Percentiles rank a stretch among this genome's conserved stretches.
phyloP scores from a whole-genome alignment of 2,113 vertebrate genomes.

The Clarias batrachus region DNA sequence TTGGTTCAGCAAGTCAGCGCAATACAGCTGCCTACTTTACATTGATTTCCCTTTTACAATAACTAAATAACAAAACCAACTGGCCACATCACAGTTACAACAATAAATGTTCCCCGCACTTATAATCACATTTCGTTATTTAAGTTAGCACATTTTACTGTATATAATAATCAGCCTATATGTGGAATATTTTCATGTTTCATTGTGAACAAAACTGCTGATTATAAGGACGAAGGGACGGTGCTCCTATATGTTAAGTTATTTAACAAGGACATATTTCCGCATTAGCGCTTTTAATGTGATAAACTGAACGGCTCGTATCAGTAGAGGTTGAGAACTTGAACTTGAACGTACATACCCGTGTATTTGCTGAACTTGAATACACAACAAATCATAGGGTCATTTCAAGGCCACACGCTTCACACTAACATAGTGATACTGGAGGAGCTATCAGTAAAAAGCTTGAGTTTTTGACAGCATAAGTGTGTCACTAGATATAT shows the following conservation, averaged over 20 bases:
- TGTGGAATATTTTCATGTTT: not conserved
- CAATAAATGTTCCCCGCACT: not conserved
- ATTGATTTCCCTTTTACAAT: not conserved
- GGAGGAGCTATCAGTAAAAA: constrained; percentile 49
- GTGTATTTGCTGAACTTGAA: constrained; percentile 33
- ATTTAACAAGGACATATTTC: not conserved
- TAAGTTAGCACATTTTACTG: not conserved
- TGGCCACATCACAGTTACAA: not conserved
- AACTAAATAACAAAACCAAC: constrained; percentile 1
- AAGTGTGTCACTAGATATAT: constrained; percentile 61
- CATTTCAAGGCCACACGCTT: constrained; percentile 33
- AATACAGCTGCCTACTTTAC: not conserved
- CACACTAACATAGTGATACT: constrained; percentile 57
- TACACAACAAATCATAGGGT: constrained; percentile 23
- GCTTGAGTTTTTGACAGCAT: constrained; percentile 50
- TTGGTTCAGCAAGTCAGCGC: not conserved
- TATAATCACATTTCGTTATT: not conserved
- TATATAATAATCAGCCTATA: not conserved
- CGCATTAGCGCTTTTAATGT: constrained; percentile 15
- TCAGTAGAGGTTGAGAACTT: constrained; percentile 17
- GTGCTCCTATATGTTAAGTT: not conserved
- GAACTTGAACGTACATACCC: constrained; percentile 37
- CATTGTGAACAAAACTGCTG: not conserved
- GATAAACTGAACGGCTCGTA: constrained; percentile 6
- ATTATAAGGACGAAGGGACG: not conserved